Conservation (phyloP, 2,797 vertebrate genomes). For the Pteropus rufus region DNA sequence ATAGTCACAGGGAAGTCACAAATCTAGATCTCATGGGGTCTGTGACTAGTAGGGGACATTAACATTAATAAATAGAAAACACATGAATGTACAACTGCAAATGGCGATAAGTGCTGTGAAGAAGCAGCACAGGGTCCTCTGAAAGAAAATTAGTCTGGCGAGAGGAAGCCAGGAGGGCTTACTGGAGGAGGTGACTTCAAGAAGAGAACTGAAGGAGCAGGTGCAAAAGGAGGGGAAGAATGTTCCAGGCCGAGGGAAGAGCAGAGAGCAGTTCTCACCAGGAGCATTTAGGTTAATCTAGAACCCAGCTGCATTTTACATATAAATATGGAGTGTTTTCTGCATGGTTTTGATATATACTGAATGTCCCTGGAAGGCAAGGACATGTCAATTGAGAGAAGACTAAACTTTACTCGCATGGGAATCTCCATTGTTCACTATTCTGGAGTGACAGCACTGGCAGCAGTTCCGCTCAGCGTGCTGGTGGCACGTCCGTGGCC, state of each 20-base stretch:
- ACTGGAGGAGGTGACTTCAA: not conserved
- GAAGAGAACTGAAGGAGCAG: not conserved
- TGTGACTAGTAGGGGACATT: not conserved
- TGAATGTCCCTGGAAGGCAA: not conserved
- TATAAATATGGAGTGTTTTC: not conserved
- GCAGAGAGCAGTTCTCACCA: not conserved
- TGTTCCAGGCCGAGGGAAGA: not conserved
- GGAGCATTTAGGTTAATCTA: not conserved
- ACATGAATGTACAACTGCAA: fast-evolving
- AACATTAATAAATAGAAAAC: not conserved
- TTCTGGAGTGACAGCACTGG: not conserved
- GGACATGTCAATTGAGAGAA: not conserved
- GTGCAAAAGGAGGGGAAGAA: not conserved
- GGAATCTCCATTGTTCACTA: fast-evolving
- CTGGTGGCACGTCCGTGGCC: fast-evolving
- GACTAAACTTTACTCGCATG: not conserved
- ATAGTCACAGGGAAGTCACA: not conserved
- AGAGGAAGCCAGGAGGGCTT: not conserved
- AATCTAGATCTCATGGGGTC: not conserved
- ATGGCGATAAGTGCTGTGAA: not conserved
- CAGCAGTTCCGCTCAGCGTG: fast-evolving
- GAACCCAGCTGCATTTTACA: not conserved
- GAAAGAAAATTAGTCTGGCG: not conserved
- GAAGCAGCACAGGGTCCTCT: not conserved
- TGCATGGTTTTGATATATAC: not conserved